Evolutionary conservation across 2,888 invertebrate species (phyloP), one percentile per base, ranked within the genome.

Genomic region (Spodoptera exigua): DNA sequence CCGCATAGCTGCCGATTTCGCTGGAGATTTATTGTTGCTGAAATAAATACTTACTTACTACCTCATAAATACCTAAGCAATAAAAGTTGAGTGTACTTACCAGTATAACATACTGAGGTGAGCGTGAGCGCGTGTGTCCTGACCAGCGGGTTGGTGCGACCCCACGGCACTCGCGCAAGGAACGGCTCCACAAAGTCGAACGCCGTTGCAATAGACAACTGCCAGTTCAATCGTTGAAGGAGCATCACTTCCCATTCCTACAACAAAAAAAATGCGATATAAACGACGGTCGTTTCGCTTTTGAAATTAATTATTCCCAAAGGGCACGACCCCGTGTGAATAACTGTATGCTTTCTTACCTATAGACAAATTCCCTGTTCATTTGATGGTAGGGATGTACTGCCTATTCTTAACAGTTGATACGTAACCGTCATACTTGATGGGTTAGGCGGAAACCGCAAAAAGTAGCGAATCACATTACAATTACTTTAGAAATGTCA

Each of bases 181-280:
- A 97, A 95, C 80, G 97, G 97, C 85, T 97, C 97, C 81, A 97
- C 95, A 91, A 97, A 97, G 91, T 98, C 98, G 89, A 96, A 96
- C 9, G 97, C 96, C 1, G 97, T 97, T 53, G 97, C 95, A 27
- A 96, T 95, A 32, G 96, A 96, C 74, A 97, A 93, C 89, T 97
- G 97, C 98, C 98, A 98, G 84, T 96, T 95, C 70, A 98, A 90
- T 84, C 96, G 95, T 70, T 96, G 96, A 72, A 98, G 93, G 36
- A 98, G 95, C 87, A 97, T 91, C 78, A 97, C 91, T 91, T 98
- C 98, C 97, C 97, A 97, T 88, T 95, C 96, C 97, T 97, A 94
- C 70, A 90, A 92, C 82, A 90, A 90, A 70, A 58, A 70, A 72
- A 76, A 75, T 46, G 61, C 67, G 59, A 61, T 53, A 41, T 64